Evolutionary conservation across 2,113 vertebrate genomes (phyloP).

Genomic region (Macrotis lagotis): DNA sequence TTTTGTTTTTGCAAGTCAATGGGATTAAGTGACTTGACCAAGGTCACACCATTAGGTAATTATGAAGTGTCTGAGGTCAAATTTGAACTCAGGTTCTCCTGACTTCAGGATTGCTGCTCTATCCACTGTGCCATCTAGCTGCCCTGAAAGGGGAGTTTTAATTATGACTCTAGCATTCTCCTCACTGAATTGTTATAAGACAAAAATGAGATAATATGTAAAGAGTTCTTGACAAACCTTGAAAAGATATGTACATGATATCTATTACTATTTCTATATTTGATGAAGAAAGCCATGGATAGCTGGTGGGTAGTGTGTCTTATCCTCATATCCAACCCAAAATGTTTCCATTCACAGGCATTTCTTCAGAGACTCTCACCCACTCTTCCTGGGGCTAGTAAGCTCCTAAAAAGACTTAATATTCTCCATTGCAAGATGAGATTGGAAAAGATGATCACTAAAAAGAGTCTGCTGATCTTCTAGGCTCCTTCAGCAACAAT

Average conservation of each 20-base stretch:
- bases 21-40: no score
- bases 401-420: constrained; percentile 10
- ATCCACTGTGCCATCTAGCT: no score
- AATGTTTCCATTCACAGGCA: constrained; percentile 59
- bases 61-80: no score
- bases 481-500: neutral
- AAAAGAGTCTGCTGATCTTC: neutral
- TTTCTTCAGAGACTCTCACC: constrained; percentile 67
- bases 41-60: no score
- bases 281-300: constrained; percentile 40
- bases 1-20: no score
- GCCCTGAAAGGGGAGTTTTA: no score
- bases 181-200: no score
- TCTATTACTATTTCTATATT: constrained; percentile 45
- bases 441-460: neutral
- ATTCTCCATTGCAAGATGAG: neutral
- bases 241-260: neutral
- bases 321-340: constrained; percentile 70
- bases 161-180: no score
- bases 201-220: no score
- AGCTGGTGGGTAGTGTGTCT: constrained; percentile 57
- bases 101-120: no score
- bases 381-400: constrained; percentile 14
- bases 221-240: neutral
- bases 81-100: no score